These are phyloP conservation scores for Furcula furcula DNA, from an alignment of 2,888 invertebrate genomes.

Conservation along the genomic window DNA sequence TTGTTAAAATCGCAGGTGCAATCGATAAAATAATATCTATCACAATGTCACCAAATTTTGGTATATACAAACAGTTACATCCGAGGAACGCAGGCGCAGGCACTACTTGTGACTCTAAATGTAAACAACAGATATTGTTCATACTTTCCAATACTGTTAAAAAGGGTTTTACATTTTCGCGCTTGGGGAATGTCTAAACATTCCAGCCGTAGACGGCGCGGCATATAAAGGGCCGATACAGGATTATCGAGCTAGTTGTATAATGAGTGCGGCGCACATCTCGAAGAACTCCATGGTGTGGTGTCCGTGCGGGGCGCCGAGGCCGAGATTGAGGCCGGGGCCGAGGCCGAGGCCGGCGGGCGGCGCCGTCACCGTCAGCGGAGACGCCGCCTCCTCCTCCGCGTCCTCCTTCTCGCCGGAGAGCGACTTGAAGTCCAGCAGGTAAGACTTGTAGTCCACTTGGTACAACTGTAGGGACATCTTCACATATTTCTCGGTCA, in stretches of 20 bases:
- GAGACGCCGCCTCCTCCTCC: constrained; percentile 56
- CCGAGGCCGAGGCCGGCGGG: constrained; percentile 31
- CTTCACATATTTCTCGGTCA: constrained; percentile 93
- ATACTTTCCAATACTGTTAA: too few relatives aligned
- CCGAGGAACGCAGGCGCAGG: too few relatives aligned
- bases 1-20: too few relatives aligned
- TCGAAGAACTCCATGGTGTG: constrained; percentile 99
- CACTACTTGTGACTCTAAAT: too few relatives aligned
- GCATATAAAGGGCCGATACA: too few relatives aligned
- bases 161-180: too few relatives aligned
- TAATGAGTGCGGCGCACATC: constrained; percentile 99
- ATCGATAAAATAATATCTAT: too few relatives aligned
- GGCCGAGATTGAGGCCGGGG: constrained; percentile 43
- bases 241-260: constrained; percentile 97
- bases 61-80: too few relatives aligned
- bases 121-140: too few relatives aligned
- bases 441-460: constrained; percentile 98
- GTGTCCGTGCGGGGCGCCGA: constrained; percentile 84
- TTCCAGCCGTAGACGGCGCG: too few relatives aligned
- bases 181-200: too few relatives aligned
- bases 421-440: constrained; percentile 98
- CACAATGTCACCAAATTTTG: too few relatives aligned
- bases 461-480: constrained; percentile 99
- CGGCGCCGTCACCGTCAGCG: constrained; percentile 26
- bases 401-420: constrained; percentile 87